These are phyloP conservation scores for Holacanthella duospinosa DNA, from an alignment of 2,888 invertebrate species.

Conservation along the genomic window DNA sequence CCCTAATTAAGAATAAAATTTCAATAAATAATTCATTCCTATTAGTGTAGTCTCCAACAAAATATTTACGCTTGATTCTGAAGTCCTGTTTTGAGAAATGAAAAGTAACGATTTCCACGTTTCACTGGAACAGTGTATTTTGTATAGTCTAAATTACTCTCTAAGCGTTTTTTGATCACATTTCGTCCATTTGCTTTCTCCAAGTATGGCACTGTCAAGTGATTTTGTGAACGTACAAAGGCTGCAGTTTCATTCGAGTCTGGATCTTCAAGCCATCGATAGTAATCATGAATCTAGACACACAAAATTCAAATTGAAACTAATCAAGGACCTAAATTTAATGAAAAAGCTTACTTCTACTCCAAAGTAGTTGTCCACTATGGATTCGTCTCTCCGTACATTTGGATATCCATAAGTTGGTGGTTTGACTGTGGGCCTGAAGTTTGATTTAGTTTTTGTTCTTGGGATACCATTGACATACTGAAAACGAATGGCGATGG, in stretches of 20 bases:
- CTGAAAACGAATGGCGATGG: background rate
- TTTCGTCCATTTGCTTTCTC: slow-evolving; percentile 61
- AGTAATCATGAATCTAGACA: slow-evolving; percentile 70
- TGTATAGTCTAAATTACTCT: slow-evolving; percentile 90
- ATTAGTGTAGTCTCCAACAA: too few species aligned
- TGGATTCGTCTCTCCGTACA: slow-evolving; percentile 62
- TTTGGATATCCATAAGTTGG: slow-evolving; percentile 70
- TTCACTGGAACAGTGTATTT: slow-evolving; percentile 79
- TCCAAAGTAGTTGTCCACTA: slow-evolving; percentile 71
- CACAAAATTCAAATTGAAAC: background rate
- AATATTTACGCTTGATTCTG: slow-evolving; percentile 84
- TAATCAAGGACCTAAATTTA: background rate
- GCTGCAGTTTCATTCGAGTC: slow-evolving; percentile 79
- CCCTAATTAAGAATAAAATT: slow-evolving; percentile 49
- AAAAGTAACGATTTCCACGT: slow-evolving; percentile 77
- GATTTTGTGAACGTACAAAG: slow-evolving; percentile 84
- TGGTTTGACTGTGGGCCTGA: background rate
- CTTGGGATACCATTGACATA: background rate
- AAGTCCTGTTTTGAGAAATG: slow-evolving; percentile 82
- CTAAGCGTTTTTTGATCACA: slow-evolving; percentile 65
- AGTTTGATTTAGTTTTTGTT: background rate
- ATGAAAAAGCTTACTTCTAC: slow-evolving; percentile 51
- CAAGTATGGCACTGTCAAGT: slow-evolving; percentile 72
- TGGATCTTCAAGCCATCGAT: slow-evolving; percentile 94
- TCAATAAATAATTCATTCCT: too few species aligned